phyloP scores from a whole-genome alignment of 2,113 vertebrate genomes.

The Gnathochromis pfefferi region DNA sequence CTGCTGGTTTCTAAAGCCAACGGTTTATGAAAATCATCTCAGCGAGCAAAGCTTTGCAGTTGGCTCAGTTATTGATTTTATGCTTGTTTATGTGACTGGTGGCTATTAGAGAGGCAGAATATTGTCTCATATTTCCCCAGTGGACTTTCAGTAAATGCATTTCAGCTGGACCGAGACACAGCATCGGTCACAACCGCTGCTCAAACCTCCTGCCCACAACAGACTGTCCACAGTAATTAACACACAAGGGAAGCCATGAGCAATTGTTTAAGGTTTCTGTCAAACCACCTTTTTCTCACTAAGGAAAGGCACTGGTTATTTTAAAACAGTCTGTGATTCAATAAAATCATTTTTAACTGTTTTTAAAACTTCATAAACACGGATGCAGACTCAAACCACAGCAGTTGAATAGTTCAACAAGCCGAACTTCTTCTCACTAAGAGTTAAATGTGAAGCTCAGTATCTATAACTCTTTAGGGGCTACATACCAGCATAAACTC shows the following conservation, averaged over 20 bases:
- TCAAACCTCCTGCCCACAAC: conserved; percentile 37
- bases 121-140: conserved; percentile 53
- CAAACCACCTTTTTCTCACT: neutral
- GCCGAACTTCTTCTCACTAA: too few relatives aligned
- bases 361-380: neutral
- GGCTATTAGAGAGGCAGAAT: conserved; percentile 49
- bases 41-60: neutral
- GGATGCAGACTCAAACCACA: neutral
- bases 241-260: conserved; percentile 46
- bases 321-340: neutral
- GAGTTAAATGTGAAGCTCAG: too few relatives aligned
- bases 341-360: neutral
- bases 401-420: too few relatives aligned
- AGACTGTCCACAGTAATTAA: conserved; percentile 58
- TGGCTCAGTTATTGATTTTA: conserved; percentile 48
- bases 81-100: conserved; percentile 49
- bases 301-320: neutral
- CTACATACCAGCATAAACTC: too few relatives aligned
- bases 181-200: conserved; percentile 26
- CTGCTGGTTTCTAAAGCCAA: neutral
- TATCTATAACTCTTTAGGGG: too few relatives aligned
- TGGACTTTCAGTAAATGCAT: conserved; percentile 47
- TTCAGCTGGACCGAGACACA: conserved; percentile 53
- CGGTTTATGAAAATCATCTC: conserved; percentile 18
- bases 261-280: conserved; percentile 10